Percentiles rank a stretch among this genome's conserved stretches.
Conservation (phyloP, 2,888 invertebrate species). For the Phasia obesa region DNA sequence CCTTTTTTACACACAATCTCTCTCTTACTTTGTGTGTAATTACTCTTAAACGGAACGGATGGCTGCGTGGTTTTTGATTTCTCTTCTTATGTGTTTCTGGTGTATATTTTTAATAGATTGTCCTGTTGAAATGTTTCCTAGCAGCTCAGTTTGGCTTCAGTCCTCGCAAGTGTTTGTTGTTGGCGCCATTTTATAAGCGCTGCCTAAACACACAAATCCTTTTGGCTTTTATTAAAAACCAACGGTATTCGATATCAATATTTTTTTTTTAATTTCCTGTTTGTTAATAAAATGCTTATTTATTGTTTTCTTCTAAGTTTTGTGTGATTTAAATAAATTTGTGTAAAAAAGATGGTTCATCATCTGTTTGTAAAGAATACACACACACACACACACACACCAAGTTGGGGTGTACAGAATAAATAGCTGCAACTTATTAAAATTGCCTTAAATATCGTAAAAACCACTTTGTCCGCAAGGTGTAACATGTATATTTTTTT, state of each 20-base stretch:
- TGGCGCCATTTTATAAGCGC: slow-evolving; percentile 53
- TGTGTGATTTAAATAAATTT: too few species aligned
- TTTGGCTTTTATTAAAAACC: slow-evolving; percentile 16
- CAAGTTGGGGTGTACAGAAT: background rate
- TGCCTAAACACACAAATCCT: slow-evolving; percentile 33
- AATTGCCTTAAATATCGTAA: slow-evolving; percentile 37
- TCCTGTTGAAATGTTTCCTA: slow-evolving; percentile 50
- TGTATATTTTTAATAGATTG: slow-evolving; percentile 28
- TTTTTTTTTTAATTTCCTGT: slow-evolving; percentile 1
- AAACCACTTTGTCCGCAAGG: slow-evolving; percentile 44
- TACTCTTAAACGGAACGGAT: slow-evolving; percentile 7
- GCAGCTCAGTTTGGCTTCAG: slow-evolving; percentile 66
- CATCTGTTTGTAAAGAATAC: too few species aligned
- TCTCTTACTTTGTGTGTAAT: slow-evolving; percentile 2
- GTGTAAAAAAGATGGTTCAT: too few species aligned
- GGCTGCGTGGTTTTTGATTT: slow-evolving; percentile 12
- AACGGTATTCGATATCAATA: slow-evolving; percentile 11
- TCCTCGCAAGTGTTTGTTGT: slow-evolving; percentile 65
- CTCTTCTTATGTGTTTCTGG: slow-evolving; percentile 25
- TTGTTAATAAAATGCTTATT: background rate
- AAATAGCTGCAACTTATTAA: slow-evolving; percentile 35
- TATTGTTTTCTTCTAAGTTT: too few species aligned
- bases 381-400: background rate
- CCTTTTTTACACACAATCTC: background rate
- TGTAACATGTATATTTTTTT: slow-evolving; percentile 19